Conservation (phyloP, 2,113 vertebrate genomes). For the Nibea albiflora region DNA sequence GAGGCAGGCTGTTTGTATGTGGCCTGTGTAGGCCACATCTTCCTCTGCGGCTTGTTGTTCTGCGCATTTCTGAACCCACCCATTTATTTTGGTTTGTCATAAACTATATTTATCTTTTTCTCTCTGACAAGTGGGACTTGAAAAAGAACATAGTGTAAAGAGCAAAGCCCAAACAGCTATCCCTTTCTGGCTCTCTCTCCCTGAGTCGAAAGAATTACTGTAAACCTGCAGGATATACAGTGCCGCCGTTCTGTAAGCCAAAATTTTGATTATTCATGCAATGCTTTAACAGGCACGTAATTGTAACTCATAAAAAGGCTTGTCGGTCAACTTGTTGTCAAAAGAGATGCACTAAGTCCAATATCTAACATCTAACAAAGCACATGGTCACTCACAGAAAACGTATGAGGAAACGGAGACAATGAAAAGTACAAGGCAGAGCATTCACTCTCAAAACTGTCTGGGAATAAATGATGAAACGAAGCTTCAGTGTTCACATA, state of each 20-base stretch:
- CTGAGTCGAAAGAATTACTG: conserved; percentile 22
- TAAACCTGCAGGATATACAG: conserved; percentile 15
- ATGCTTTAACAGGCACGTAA: conserved; percentile 32
- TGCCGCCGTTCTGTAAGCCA: conserved; percentile 20
- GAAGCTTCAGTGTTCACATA: conserved; percentile 7
- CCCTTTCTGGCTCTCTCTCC: conserved; percentile 26
- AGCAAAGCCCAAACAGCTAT: conserved; percentile 64
- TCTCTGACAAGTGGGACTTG: conserved; percentile 89
- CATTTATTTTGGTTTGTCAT: conserved; percentile 91
- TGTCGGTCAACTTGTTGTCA: conserved; percentile 34
- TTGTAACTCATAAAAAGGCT: conserved; percentile 26
- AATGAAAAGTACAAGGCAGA: neutral
- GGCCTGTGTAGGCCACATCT: conserved; percentile 82
- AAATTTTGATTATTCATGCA: conserved; percentile 38
- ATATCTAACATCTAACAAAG: conserved; percentile 23
- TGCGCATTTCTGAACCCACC: conserved; percentile 88
- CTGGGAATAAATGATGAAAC: conserved; percentile 3
- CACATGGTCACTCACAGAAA: conserved; percentile 7
- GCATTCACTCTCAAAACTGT: neutral
- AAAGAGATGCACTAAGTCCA: conserved; percentile 26
- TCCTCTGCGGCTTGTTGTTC: conserved; percentile 91
- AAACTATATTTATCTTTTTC: conserved; percentile 92
- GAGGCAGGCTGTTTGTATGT: conserved; percentile 88
- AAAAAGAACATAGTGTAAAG: conserved; percentile 84
- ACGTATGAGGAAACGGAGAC: neutral